Evolutionary conservation across 2,797 vertebrate genomes (phyloP).

Genomic region (Streptopelia turtur): DNA sequence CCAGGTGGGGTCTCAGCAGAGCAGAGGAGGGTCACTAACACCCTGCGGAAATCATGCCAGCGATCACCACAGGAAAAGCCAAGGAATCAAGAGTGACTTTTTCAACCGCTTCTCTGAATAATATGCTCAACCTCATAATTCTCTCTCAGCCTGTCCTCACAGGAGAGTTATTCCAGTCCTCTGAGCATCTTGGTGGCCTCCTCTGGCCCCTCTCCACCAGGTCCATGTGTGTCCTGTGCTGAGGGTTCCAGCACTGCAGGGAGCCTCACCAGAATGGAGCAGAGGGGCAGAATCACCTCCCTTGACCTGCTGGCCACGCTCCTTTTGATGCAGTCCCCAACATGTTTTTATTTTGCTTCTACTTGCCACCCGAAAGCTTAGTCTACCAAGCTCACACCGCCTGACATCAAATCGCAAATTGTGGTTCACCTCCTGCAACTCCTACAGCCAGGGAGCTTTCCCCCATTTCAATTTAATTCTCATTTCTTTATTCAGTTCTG

Average conservation of each 20-base stretch:
- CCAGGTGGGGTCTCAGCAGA: too few species aligned
- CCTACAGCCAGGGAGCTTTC: background rate
- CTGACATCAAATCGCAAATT: background rate
- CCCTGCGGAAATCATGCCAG: fast-evolving
- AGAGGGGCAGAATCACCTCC: too few species aligned
- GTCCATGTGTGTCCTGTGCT: too few species aligned
- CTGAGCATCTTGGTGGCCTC: too few species aligned
- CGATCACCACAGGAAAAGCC: background rate
- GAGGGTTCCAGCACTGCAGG: too few species aligned
- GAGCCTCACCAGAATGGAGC: too few species aligned
- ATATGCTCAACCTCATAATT: background rate
- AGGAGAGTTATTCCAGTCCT: too few species aligned
- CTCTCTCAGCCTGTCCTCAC: background rate
- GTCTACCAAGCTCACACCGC: background rate
- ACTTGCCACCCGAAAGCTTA: background rate
- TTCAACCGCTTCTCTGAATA: background rate
- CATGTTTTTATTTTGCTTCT: background rate
- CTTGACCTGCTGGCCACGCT: too few species aligned
- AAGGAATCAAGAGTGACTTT: background rate
- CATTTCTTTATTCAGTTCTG: background rate
- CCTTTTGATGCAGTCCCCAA: too few species aligned
- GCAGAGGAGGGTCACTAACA: background rate
- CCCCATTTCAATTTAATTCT: background rate
- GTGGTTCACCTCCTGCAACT: background rate
- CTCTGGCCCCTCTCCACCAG: too few species aligned